A percentile compares a stretch with the other conserved stretches of the same genome.
phyloP scores from a whole-genome alignment of 2,888 invertebrate genomes.

The Idaea aversata region DNA sequence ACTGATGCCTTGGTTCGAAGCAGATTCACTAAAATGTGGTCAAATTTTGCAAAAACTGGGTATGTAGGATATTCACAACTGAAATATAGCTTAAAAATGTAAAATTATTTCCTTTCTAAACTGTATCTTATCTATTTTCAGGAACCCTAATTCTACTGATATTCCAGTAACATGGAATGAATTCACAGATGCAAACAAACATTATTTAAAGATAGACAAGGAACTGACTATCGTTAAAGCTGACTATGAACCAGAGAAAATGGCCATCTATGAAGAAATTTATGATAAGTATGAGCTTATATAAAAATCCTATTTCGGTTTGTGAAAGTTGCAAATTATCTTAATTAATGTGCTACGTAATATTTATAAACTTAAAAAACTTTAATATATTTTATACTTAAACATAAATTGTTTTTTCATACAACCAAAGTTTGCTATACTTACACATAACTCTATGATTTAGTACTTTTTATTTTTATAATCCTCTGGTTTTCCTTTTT shows the following conservation, averaged over 20 bases:
- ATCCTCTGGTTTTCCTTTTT: too few relatives aligned
- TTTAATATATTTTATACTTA: too few relatives aligned
- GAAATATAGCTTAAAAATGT: neutral
- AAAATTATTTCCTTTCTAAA: neutral
- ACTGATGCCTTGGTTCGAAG: constrained; percentile 32
- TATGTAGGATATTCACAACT: constrained; percentile 25
- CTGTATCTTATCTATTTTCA: constrained; percentile 30
- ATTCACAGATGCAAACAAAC: constrained; percentile 28
- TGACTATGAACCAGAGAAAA: constrained; percentile 40
- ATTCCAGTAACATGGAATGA: constrained; percentile 36
- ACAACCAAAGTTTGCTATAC: too few relatives aligned
- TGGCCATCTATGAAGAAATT: constrained; percentile 43
- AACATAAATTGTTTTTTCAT: too few relatives aligned
- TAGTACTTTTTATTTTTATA: too few relatives aligned
- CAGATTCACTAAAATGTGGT: constrained; percentile 51
- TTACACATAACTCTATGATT: too few relatives aligned
- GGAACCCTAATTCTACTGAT: constrained; percentile 36
- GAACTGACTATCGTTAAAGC: constrained; percentile 29
- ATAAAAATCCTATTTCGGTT: neutral
- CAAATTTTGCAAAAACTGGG: constrained; percentile 55
- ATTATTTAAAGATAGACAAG: constrained; percentile 39
- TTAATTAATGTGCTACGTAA: too few relatives aligned
- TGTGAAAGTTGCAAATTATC: too few relatives aligned
- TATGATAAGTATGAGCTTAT: constrained; percentile 36
- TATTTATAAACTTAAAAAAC: too few relatives aligned